These are phyloP conservation scores for Tautogolabrus adspersus DNA, from an alignment of 2,113 vertebrate genomes.

Conservation along the genomic window DNA sequence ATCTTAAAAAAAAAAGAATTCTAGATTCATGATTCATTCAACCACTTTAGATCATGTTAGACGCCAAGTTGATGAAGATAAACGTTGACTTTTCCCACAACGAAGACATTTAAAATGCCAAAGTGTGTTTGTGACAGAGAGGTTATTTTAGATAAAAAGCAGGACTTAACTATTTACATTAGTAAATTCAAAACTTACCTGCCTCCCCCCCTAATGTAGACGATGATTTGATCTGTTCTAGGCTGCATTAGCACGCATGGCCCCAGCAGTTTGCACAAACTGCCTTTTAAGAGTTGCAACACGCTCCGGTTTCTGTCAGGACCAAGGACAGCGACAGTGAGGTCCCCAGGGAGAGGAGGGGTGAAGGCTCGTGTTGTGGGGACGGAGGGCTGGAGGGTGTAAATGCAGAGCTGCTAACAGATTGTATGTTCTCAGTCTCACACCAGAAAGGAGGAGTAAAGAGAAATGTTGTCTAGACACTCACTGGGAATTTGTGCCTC, in stretches of 20 bases:
- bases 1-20: no score
- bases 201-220: background rate
- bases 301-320: conserved; percentile 43
- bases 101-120: no score
- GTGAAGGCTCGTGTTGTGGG: conserved; percentile 44
- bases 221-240: background rate
- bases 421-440: conserved; percentile 74
- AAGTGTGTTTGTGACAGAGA: no score
- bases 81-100: no score
- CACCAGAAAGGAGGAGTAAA: conserved; percentile 55
- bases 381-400: conserved; percentile 55
- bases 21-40: no score
- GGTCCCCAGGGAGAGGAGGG: conserved; percentile 63
- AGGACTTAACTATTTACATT: no score
- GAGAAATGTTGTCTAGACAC: conserved; percentile 39
- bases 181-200: background rate
- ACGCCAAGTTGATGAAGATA: no score
- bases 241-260: conserved; percentile 32
- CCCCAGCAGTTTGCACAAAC: conserved; percentile 54
- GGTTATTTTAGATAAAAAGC: no score
- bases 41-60: no score
- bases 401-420: conserved; percentile 75
- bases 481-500: conserved; percentile 28
- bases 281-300: conserved; percentile 76
- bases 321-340: conserved; percentile 65